Conservation (phyloP, 2,113 vertebrate species). For the Bostrychus sinensis region DNA sequence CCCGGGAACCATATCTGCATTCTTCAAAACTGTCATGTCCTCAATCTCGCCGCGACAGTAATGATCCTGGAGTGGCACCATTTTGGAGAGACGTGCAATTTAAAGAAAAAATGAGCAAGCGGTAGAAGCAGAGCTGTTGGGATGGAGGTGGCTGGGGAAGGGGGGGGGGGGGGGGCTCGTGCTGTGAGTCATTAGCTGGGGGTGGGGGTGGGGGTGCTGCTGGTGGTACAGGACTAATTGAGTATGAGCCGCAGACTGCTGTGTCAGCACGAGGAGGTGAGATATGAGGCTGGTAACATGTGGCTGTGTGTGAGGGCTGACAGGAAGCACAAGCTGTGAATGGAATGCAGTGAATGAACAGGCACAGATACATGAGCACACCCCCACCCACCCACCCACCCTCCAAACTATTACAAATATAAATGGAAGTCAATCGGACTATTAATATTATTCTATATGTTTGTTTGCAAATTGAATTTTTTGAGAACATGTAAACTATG, state of each 20-base stretch:
- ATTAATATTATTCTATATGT: too few species aligned
- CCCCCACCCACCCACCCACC: too few species aligned
- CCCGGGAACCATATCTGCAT: slow-evolving; percentile 61
- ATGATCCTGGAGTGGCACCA: slow-evolving; percentile 62
- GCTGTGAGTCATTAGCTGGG: slow-evolving; percentile 70
- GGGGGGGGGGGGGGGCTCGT: neutral
- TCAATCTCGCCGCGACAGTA: slow-evolving; percentile 64
- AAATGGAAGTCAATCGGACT: too few species aligned
- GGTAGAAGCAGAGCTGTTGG: neutral
- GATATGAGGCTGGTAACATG: slow-evolving; percentile 41
- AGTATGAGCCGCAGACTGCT: slow-evolving; percentile 61
- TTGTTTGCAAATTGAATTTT: too few species aligned
- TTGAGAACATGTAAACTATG: too few species aligned
- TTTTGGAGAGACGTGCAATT: slow-evolving; percentile 68
- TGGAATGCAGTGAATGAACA: neutral
- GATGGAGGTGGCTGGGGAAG: too few species aligned
- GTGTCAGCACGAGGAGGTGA: slow-evolving; percentile 63
- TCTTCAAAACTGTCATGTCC: slow-evolving; percentile 64
- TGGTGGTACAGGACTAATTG: slow-evolving; percentile 78
- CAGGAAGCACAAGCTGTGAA: slow-evolving; percentile 15
- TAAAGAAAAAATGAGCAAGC: slow-evolving; percentile 55
- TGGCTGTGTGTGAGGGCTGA: slow-evolving; percentile 44
- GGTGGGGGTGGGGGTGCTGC: slow-evolving; percentile 52
- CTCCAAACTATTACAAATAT: too few species aligned
- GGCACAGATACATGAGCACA: too few species aligned